Percentiles rank a stretch among this genome's conserved stretches.
Evolutionary conservation across 2,888 invertebrate genomes (phyloP).

Genomic region (Lucinisca nassula): DNA sequence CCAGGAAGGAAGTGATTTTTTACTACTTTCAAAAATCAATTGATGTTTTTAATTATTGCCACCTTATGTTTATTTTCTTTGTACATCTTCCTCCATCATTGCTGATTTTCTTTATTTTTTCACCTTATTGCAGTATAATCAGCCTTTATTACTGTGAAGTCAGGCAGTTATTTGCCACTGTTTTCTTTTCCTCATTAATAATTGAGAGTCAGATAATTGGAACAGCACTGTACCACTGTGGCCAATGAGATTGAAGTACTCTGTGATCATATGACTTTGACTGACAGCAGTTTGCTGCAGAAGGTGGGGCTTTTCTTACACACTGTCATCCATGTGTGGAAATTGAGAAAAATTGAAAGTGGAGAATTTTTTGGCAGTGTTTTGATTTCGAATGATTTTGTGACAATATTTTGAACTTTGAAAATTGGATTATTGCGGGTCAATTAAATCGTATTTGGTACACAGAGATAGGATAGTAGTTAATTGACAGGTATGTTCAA

Average conservation of each 20-base stretch:
- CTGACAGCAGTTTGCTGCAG: conserved; percentile 51
- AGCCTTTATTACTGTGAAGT: not conserved
- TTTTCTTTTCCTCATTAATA: conserved; percentile 23
- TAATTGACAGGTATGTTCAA: too few species aligned
- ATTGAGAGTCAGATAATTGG: not conserved
- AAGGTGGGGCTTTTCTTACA: conserved; percentile 29
- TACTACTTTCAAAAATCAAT: too few species aligned
- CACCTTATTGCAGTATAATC: not conserved
- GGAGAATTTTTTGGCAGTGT: not conserved
- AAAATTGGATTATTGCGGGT: not conserved
- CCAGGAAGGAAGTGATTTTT: too few species aligned
- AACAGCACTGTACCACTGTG: conserved; percentile 18
- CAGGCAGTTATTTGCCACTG: not conserved
- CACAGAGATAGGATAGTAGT: too few species aligned
- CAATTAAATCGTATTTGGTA: not conserved
- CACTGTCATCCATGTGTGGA: conserved; percentile 49
- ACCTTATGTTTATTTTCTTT: not conserved
- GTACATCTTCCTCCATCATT: not conserved
- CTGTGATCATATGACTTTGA: conserved; percentile 63
- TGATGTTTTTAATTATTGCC: not conserved
- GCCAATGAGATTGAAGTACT: conserved; percentile 60
- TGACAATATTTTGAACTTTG: not conserved
- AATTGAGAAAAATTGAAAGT: conserved; percentile 18
- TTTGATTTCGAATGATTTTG: not conserved
- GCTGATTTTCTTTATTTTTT: not conserved